Evolutionary conservation across 2,888 invertebrate species (phyloP), one percentile per base, ranked within the genome.

Genomic region (Seladonia tumulorum): DNA sequence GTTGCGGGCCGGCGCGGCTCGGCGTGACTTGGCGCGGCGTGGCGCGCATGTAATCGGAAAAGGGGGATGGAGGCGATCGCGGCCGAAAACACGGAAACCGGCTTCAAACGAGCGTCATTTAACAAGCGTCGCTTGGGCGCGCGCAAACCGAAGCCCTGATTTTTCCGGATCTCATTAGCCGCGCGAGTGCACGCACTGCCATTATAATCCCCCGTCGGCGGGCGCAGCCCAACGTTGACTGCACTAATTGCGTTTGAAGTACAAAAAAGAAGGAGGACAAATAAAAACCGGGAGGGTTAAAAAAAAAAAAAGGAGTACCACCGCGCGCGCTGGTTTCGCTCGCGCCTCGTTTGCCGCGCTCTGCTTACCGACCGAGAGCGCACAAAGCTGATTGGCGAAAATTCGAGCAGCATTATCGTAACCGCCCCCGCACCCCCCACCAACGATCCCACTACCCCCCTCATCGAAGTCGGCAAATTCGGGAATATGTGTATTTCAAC

Each of bases 151-250:
- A 91, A 88, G 87, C 81, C 82, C 89, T 81, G 91, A 91, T 91
- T 91, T 91, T 91, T 91, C 90, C 91, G 89, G 87, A 91, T 90
- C 91, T 92, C 91, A 91, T 91, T 91, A 92, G 89, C 90, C 90
- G 91, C 86, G 83, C 87, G 91, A 79, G 89, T 90, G 90, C 90
- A 77, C 91, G 84, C 86, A 74, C 80, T 82, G 85, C 86, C 89
- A 91, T 91, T 91, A 90, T 91, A 89, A 91, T 91, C 86, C 89
- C 88, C 83, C 82, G 87, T 89, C 82, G 88, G 87, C 83, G 90
- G 57, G 57, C 82, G 83, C 87, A 85, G 73, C 83, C 68, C 90
- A 84, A 81, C 91, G 91, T 91, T 90, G 86, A 91, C 90, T 90
- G 89, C 91, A 89, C 91, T 91, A 91, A 91, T 91, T 91, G 92